A percentile compares a stretch with the other conserved stretches of the same genome.
phyloP scores from a whole-genome alignment of 2,797 vertebrate species.

The Cirrhinus molitorella region DNA sequence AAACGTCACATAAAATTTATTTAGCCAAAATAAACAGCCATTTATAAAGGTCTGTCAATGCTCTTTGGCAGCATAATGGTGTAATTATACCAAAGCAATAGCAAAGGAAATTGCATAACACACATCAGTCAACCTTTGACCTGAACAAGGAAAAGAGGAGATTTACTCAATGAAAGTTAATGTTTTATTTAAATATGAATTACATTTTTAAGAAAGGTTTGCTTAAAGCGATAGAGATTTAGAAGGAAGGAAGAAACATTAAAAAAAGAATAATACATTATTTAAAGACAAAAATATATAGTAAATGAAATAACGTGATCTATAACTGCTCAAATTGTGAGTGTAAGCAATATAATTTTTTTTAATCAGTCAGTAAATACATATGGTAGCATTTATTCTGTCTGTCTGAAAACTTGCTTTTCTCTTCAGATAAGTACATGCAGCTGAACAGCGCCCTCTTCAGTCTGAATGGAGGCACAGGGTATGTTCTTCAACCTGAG shows the following conservation, averaged over 20 bases:
- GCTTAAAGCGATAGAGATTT: background rate
- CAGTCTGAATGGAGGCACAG: conserved; percentile 87
- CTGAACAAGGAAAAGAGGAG: background rate
- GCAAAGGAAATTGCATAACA: background rate
- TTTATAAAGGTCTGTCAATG: background rate
- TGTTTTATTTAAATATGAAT: background rate
- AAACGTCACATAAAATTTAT: background rate
- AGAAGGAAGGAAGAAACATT: background rate
- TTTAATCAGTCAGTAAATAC: too few species aligned
- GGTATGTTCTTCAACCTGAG: conserved; percentile 94
- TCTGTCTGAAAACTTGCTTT: background rate
- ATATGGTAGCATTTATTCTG: background rate
- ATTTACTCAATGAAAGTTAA: background rate
- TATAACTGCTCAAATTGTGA: background rate
- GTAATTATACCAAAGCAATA: background rate
- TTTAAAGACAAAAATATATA: background rate
- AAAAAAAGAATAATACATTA: background rate
- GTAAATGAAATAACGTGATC: background rate
- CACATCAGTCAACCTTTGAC: conserved; percentile 1
- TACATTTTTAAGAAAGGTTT: background rate
- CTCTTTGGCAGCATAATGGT: background rate
- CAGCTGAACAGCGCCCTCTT: conserved; percentile 94
- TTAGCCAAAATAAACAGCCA: background rate
- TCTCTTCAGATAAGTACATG: conserved; percentile 89
- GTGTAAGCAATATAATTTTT: background rate